Conservation (phyloP, 1,140 invertebrate species). For the Paraescarpia echinospica region DNA sequence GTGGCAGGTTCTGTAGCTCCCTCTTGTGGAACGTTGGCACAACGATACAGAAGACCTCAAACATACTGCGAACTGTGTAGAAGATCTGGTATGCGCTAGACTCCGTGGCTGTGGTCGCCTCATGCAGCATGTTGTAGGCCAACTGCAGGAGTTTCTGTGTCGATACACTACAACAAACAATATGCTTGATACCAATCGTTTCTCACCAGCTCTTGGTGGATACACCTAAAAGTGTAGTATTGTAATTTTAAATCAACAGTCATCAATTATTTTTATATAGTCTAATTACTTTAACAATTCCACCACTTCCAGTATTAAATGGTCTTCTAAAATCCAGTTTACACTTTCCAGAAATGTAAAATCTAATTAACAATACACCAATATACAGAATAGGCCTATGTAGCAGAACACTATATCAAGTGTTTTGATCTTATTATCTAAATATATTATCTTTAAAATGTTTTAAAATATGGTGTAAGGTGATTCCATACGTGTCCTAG, state of each 20-base stretch:
- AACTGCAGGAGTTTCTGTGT: slow-evolving; percentile 67
- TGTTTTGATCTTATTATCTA: too few relatives aligned
- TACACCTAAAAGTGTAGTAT: neutral
- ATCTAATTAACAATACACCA: too few relatives aligned
- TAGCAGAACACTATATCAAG: too few relatives aligned
- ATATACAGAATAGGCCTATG: too few relatives aligned
- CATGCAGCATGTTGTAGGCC: slow-evolving; percentile 71
- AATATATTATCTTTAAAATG: too few relatives aligned
- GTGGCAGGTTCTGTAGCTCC: slow-evolving; percentile 77
- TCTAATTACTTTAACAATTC: too few relatives aligned
- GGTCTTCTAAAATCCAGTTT: too few relatives aligned
- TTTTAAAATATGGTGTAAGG: too few relatives aligned
- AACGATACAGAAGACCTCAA: slow-evolving; percentile 76
- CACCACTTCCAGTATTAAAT: too few relatives aligned
- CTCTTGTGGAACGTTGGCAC: slow-evolving; percentile 78
- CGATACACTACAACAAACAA: slow-evolving; percentile 45
- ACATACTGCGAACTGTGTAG: slow-evolving; percentile 71
- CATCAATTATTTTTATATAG: too few relatives aligned
- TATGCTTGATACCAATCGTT: neutral
- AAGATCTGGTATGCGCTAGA: slow-evolving; percentile 69
- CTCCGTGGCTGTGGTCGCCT: slow-evolving; percentile 67
- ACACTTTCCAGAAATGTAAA: too few relatives aligned
- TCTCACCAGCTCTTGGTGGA: neutral
- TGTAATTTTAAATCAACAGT: neutral
- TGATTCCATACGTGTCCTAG: too few relatives aligned